These are phyloP conservation scores for Hormiphora californensis DNA, from an alignment of 37 sponge, comb jelly and placozoan species.

Conservation along the genomic window DNA sequence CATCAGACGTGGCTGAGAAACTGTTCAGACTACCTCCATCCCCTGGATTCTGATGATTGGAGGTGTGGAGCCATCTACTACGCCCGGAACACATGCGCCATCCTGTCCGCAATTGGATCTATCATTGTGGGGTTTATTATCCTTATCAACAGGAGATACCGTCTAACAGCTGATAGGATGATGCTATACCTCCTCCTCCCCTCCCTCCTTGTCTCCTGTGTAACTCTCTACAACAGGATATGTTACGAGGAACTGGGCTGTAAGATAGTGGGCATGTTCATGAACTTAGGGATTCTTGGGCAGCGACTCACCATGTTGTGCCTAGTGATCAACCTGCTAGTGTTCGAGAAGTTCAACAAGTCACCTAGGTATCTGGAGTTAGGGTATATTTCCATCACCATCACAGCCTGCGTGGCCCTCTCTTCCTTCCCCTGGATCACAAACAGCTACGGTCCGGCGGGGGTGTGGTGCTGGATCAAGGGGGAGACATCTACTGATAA, in stretches of 20 bases:
- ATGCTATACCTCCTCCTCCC: not conserved
- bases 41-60: not conserved
- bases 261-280: not conserved
- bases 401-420: not conserved
- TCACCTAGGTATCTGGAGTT: not conserved
- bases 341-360: not conserved
- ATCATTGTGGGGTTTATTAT: slow-evolving; percentile 14
- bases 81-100: not conserved
- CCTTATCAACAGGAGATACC: not conserved
- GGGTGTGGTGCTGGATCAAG: slow-evolving; percentile 48
- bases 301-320: slow-evolving; percentile 28
- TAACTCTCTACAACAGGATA: not conserved
- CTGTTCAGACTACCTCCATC: not conserved
- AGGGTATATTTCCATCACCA: not conserved
- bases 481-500: not conserved
- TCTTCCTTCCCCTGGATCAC: not conserved
- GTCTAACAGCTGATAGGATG: not conserved
- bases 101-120: slow-evolving; percentile 1
- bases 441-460: slow-evolving; percentile 19
- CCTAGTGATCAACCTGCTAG: slow-evolving; percentile 28
- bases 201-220: not conserved
- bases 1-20: slow-evolving; percentile 26
- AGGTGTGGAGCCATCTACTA: slow-evolving; percentile 5
- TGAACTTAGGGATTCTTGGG: slow-evolving; percentile 4
- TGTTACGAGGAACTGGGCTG: not conserved